Base-by-base conservation (phyloP, 2,888 invertebrate species). In the Xiphydria camelus region DNA sequence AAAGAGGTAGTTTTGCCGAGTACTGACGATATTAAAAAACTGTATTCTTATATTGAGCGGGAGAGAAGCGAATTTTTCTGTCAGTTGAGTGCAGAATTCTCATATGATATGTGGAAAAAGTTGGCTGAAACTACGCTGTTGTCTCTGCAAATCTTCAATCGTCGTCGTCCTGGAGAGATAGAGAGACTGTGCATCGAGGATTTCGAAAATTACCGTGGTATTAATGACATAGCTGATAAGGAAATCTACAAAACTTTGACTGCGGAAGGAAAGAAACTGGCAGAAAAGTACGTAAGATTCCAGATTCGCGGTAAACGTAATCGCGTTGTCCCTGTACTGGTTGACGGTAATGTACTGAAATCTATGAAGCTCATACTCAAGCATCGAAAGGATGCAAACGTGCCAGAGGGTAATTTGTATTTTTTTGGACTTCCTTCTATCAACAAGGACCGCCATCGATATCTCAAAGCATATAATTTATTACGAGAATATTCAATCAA, bases 401-500 rank as follows among this genome's bases (percentile, higher is more conserved):
- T 55, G 1, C 39, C 49, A n/a, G 9, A 39, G 1, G 21, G 12
- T 5, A 58, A 56, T 29, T 20, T 15, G 1, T 55, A 55, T 29
- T n/a, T 59, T 2, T 59, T 59, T 33, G 55, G 54, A 12, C 4
- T 53, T 2, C 42, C 40, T 1, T 40, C 44, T 4, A 29, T 10
- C 5, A 41, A 43, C 14, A 23, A 31, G 3, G 44, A 48, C 25
- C 17, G 40, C 22, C 32, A 26, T n/a, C 42, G 45, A 45, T 52
- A 61, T 35, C 35, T 62, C 7, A 34, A 51, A 18, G 62, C 66
- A 7, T 63, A 58, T 39, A 37, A 42, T 21, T 35, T 64, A 29
- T 38, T 64, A 23, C 34, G 61, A 14, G 37, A 51, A 26, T 59
- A 48, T 42, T 47, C 66, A 2, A 15, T 5, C 5, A 22, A 42